phyloP scores from a whole-genome alignment of 2,888 invertebrate genomes.

The Oxycera nigricornis region DNA sequence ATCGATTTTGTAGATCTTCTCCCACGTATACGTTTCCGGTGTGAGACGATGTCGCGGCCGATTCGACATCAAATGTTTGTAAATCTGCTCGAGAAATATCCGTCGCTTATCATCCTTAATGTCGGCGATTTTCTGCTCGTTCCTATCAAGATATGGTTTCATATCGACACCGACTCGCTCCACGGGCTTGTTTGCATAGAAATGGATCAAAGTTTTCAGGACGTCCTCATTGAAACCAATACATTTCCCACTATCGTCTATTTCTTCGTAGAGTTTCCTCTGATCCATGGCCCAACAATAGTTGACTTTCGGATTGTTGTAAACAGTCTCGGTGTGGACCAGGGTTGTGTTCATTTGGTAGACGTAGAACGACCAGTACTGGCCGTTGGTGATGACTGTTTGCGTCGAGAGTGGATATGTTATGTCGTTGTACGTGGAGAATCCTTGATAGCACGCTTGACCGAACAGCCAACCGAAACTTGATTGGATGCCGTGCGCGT shows the following conservation, averaged over 20 bases:
- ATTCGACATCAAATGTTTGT: conserved; percentile 74
- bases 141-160: conserved; percentile 74
- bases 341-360: conserved; percentile 91
- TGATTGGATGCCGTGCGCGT: conserved; percentile 77
- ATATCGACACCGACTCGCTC: conserved; percentile 68
- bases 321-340: conserved; percentile 69
- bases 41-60: conserved; percentile 68
- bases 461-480: conserved; percentile 82
- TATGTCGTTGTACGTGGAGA: conserved; percentile 87
- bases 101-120: conserved; percentile 74
- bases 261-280: conserved; percentile 74
- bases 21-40: conserved; percentile 83
- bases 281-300: conserved; percentile 80
- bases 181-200: conserved; percentile 75
- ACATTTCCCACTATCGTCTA: conserved; percentile 72
- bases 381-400: conserved; percentile 87
- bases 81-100: conserved; percentile 72
- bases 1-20: conserved; percentile 79
- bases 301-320: conserved; percentile 75
- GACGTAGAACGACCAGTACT: conserved; percentile 82
- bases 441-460: conserved; percentile 85
- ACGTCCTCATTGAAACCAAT: conserved; percentile 83
- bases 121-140: conserved; percentile 69
- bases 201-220: conserved; percentile 74
- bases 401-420: conserved; percentile 92